A percentile compares a stretch with the other conserved stretches of the same genome.
These are phyloP conservation scores for Oreochromis mossambicus DNA, from an alignment of 2,797 vertebrate genomes.

Conservation along the genomic window DNA sequence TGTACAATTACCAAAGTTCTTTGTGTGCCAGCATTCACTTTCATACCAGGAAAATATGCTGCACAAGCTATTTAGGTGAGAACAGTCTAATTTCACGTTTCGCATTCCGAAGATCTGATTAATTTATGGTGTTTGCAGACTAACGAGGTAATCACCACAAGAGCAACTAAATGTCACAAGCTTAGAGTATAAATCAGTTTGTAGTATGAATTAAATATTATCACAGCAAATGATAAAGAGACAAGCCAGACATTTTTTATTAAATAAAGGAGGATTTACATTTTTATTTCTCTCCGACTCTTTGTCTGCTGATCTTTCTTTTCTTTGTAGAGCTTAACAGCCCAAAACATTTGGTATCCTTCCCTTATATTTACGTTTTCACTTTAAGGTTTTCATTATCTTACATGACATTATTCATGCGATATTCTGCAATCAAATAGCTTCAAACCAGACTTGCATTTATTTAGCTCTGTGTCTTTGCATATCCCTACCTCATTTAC, in stretches of 20 bases:
- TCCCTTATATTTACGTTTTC: neutral
- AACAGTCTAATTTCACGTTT: neutral
- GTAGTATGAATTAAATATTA: neutral
- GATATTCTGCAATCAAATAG: neutral
- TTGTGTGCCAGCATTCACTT: neutral
- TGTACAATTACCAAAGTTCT: neutral
- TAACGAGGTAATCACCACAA: neutral
- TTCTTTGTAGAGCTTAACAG: neutral
- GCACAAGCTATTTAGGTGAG: neutral
- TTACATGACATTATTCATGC: neutral
- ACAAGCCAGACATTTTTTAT: neutral
- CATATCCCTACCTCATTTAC: neutral
- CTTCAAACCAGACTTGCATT: neutral
- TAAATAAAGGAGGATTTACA: neutral
- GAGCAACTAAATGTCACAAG: neutral
- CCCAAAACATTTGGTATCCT: neutral
- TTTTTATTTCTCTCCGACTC: neutral
- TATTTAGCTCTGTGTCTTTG: neutral
- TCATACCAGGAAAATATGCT: neutral
- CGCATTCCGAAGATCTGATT: rapidly evolving
- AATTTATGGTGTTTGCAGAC: neutral
- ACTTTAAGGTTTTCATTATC: neutral
- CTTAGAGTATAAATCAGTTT: neutral
- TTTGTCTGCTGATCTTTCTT: neutral
- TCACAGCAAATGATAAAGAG: neutral